Percentiles rank a stretch among this genome's conserved stretches.
These are phyloP conservation scores for Lagorchestes hirsutus DNA, from an alignment of 2,797 vertebrate genomes.

Conservation along the genomic window DNA sequence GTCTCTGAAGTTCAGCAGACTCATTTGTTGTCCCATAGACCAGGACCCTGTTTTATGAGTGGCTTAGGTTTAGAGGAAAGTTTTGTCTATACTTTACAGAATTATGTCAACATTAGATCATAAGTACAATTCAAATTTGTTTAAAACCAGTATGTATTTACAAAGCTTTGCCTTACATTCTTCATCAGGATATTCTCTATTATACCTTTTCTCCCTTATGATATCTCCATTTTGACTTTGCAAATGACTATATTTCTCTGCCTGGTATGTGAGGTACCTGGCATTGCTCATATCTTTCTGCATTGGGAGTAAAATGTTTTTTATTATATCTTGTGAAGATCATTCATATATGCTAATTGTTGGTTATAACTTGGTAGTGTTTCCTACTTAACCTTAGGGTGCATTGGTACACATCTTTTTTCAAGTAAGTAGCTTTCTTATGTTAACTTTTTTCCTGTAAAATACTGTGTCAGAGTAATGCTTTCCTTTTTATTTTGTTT, in stretches of 20 bases:
- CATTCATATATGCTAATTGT: background rate
- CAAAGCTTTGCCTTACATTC: background rate
- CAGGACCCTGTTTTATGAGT: background rate
- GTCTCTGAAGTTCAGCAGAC: background rate
- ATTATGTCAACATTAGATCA: background rate
- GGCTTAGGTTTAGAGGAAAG: background rate
- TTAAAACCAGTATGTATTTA: background rate
- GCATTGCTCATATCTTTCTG: background rate
- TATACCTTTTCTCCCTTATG: background rate
- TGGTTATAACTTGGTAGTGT: background rate
- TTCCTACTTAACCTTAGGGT: background rate
- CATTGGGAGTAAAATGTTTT: background rate
- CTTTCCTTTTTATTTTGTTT: constrained; percentile 70
- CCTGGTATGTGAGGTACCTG: background rate
- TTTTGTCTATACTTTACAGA: background rate
- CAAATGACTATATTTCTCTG: background rate
- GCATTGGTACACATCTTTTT: background rate
- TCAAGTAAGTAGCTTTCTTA: background rate
- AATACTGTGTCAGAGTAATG: constrained; percentile 29
- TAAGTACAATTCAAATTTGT: background rate
- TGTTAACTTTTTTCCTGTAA: background rate
- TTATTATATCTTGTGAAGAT: background rate
- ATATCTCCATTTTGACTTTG: background rate
- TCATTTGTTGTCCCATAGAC: background rate
- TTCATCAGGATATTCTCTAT: background rate